These are phyloP conservation scores for Andrena cerasifolii DNA, from an alignment of 1,140 invertebrate species.

Conservation along the genomic window DNA sequence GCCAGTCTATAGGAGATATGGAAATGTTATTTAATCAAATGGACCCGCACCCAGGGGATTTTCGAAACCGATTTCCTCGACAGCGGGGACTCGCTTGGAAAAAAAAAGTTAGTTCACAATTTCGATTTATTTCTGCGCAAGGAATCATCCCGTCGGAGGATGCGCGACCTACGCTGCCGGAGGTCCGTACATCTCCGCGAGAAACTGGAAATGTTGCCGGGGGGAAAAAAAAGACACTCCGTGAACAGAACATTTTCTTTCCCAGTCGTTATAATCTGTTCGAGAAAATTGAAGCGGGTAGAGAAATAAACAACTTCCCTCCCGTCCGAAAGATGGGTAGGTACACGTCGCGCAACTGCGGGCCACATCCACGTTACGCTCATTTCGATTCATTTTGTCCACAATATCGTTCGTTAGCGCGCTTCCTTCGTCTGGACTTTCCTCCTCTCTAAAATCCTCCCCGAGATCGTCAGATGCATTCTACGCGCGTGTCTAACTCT, in stretches of 20 bases:
- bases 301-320: slow-evolving; percentile 41
- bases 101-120: too few relatives aligned
- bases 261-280: slow-evolving; percentile 24
- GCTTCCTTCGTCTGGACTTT: slow-evolving; percentile 22
- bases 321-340: neutral
- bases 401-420: slow-evolving; percentile 37
- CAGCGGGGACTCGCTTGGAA: too few relatives aligned
- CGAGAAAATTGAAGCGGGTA: slow-evolving; percentile 12
- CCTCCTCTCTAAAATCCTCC: neutral
- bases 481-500: too few relatives aligned
- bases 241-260: neutral
- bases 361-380: neutral
- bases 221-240: neutral
- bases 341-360: neutral
- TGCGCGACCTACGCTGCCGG: too few relatives aligned
- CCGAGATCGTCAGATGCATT: neutral
- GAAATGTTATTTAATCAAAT: too few relatives aligned
- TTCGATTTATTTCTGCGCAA: too few relatives aligned
- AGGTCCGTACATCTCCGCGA: too few relatives aligned
- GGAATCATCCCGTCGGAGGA: too few relatives aligned
- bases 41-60: too few relatives aligned
- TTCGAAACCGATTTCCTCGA: too few relatives aligned
- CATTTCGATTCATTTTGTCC: slow-evolving; percentile 36
- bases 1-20: too few relatives aligned
- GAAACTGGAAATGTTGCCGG: neutral